phyloP scores from a whole-genome alignment of 1,140 invertebrate genomes.

The Aphelinus certus region DNA sequence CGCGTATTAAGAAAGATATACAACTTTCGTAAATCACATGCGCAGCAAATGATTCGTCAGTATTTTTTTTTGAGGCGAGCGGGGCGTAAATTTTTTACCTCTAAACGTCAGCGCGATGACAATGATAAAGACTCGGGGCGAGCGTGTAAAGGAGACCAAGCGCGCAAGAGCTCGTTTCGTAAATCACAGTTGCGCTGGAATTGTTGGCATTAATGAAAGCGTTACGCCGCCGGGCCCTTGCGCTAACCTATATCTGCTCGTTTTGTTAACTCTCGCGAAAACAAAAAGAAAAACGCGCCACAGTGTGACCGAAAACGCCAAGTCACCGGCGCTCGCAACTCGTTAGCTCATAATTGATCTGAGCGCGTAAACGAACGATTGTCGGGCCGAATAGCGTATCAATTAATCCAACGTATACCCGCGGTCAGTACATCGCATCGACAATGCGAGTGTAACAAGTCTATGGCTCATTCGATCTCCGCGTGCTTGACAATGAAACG shows the following conservation, averaged over 20 bases:
- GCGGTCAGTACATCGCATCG: too few species aligned
- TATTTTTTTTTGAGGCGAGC: constrained; percentile 26
- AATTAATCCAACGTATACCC: constrained; percentile 8
- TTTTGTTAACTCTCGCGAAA: constrained; percentile 8
- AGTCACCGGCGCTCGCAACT: constrained; percentile 34
- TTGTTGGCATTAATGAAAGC: constrained; percentile 56
- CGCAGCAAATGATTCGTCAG: constrained; percentile 38
- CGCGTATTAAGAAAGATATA: constrained; percentile 39
- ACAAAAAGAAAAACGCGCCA: constrained; percentile 13
- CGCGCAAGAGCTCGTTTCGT: constrained; percentile 48
- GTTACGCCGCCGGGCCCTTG: constrained; percentile 47
- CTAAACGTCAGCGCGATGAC: constrained; percentile 38
- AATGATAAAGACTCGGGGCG: constrained; percentile 38
- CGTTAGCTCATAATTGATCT: constrained; percentile 54
- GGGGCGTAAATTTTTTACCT: constrained; percentile 38
- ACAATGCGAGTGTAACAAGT: too few species aligned
- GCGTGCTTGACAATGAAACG: too few species aligned
- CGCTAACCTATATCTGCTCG: constrained; percentile 10
- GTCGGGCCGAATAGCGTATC: constrained; percentile 6
- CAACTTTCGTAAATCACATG: constrained; percentile 38
- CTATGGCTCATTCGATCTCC: too few species aligned
- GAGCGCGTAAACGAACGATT: constrained; percentile 43
- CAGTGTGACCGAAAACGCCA: constrained; percentile 5
- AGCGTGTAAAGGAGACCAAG: constrained; percentile 30
- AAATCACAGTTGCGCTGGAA: constrained; percentile 54